Percentiles rank a stretch among this genome's conserved stretches.
Evolutionary conservation across 2,113 vertebrate genomes (phyloP).

Genomic region (Spea bombifrons): DNA sequence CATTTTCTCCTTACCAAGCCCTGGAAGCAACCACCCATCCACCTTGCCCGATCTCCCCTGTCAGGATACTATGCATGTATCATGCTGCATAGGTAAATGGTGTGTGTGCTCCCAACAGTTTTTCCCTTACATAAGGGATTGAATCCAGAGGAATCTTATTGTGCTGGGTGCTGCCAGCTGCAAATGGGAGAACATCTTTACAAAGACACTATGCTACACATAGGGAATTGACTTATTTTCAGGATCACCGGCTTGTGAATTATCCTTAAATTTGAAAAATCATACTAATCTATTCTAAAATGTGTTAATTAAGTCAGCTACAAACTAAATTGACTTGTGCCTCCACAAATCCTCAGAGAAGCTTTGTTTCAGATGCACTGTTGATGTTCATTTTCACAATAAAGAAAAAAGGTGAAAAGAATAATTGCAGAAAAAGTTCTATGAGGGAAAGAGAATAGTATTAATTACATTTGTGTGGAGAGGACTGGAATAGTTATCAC

Average conservation of each 20-base stretch:
- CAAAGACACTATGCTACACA: too few relatives aligned
- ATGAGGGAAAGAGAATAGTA: conserved; percentile 10
- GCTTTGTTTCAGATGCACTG: neutral
- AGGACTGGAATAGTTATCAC: neutral
- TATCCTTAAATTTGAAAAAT: neutral
- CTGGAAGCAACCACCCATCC: too few relatives aligned
- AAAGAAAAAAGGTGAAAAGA: conserved; percentile 11
- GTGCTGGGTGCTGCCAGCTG: too few relatives aligned
- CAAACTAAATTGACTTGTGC: conserved; percentile 6
- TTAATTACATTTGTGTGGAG: conserved; percentile 19
- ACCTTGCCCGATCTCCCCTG: too few relatives aligned
- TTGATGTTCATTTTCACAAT: conserved; percentile 5
- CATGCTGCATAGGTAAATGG: too few relatives aligned
- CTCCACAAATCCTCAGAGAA: conserved; percentile 1
- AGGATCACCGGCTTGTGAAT: neutral
- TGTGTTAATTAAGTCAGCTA: conserved; percentile 9
- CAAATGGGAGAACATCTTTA: too few relatives aligned
- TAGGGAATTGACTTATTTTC: neutral
- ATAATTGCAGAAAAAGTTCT: neutral
- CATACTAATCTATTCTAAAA: neutral
- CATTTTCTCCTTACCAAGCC: too few relatives aligned
- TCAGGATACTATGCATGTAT: too few relatives aligned
- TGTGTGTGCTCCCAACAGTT: too few relatives aligned
- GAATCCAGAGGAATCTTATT: too few relatives aligned
- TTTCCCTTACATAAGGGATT: too few relatives aligned